Conservation (phyloP, 2,888 invertebrate species). For the Dryocosmus kuriphilus region DNA sequence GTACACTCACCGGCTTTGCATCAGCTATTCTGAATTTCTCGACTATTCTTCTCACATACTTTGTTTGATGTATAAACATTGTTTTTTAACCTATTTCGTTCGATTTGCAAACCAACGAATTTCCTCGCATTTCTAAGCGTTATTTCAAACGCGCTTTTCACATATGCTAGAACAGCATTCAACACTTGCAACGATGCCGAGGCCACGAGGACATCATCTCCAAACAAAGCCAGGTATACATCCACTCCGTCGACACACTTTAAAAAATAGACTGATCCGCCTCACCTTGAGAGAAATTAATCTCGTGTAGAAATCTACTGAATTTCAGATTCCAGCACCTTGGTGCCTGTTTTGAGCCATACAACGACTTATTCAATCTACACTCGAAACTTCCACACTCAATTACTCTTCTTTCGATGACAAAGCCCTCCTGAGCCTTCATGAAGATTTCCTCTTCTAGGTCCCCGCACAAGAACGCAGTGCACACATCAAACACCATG, state of each 20-base stretch:
- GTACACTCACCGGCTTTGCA: constrained; percentile 49
- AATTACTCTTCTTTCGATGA: constrained; percentile 39
- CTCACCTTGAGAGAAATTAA: constrained; percentile 24
- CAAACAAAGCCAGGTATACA: constrained; percentile 44
- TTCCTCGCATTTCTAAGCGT: not conserved
- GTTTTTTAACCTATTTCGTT: constrained; percentile 25
- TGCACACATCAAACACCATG: constrained; percentile 44
- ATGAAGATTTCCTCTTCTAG: constrained; percentile 43
- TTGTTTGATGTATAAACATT: constrained; percentile 47
- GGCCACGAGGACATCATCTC: constrained; percentile 43
- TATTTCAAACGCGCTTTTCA: constrained; percentile 42
- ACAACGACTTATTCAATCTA: too few relatives aligned
- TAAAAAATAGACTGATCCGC: constrained; percentile 44
- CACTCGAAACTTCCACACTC: too few relatives aligned
- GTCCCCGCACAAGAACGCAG: constrained; percentile 46
- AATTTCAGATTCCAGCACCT: too few relatives aligned
- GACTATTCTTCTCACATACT: constrained; percentile 40
- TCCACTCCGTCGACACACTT: not conserved
- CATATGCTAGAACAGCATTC: constrained; percentile 20
- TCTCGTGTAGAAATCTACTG: constrained; percentile 8
- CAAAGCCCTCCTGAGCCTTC: constrained; percentile 41
- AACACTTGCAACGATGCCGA: constrained; percentile 40
- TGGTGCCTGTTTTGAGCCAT: too few relatives aligned
- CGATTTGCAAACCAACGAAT: constrained; percentile 49
- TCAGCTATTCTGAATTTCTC: constrained; percentile 50